These are phyloP conservation scores for Dreissena polymorpha DNA, from an alignment of 1,140 invertebrate genomes.

Conservation along the genomic window DNA sequence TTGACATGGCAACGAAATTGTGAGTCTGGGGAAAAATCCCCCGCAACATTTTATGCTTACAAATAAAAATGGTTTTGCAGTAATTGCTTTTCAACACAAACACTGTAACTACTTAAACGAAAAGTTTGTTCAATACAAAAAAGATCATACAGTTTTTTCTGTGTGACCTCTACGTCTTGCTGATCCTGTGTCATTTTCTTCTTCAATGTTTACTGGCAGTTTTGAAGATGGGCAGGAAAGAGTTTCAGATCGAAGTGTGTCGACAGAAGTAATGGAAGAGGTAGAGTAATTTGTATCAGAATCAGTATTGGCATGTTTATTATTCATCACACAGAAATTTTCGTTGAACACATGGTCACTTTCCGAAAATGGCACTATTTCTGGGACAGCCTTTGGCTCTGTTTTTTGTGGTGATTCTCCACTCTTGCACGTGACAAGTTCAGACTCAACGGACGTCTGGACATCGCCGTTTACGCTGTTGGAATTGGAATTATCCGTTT, in stretches of 20 bases:
- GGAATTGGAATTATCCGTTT: background rate
- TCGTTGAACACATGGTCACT: conserved; percentile 44
- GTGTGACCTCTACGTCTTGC: conserved; percentile 13
- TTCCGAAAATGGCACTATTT: background rate
- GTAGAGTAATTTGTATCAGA: background rate
- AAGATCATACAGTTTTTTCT: conserved; percentile 28
- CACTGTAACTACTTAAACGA: too few species aligned
- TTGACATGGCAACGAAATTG: too few species aligned
- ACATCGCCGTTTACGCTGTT: background rate
- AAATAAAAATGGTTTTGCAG: too few species aligned
- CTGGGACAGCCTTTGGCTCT: background rate
- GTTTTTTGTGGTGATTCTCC: background rate
- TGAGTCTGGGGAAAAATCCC: too few species aligned
- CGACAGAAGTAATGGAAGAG: background rate
- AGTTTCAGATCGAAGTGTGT: background rate
- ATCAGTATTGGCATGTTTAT: background rate
- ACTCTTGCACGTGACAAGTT: background rate
- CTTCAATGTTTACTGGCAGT: background rate
- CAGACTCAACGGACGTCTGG: background rate
- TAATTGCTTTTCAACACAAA: too few species aligned
- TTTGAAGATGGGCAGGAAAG: background rate
- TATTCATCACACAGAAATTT: background rate
- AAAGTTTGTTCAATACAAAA: too few species aligned
- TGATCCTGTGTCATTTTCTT: background rate
- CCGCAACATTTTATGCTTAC: too few species aligned